phyloP scores from a whole-genome alignment of 2,113 vertebrate genomes.

The Prunella himalayana region DNA sequence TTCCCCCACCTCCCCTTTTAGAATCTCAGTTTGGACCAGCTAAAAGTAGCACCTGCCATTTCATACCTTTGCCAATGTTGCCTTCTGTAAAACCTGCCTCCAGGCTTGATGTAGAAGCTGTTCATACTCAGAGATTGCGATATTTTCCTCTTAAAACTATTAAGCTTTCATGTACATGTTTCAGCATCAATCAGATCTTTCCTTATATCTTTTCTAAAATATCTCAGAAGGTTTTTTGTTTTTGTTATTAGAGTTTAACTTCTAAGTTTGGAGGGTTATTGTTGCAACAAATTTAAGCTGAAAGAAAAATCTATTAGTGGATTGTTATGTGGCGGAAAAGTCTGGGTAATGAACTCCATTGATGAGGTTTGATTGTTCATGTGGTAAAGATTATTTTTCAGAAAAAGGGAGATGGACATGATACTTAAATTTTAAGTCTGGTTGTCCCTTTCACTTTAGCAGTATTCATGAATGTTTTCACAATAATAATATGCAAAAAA shows the following conservation, averaged over 20 bases:
- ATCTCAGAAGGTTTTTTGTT: not conserved
- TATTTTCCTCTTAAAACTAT: not conserved
- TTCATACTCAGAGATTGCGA: not conserved
- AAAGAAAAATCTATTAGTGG: not conserved
- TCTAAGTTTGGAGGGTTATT: not conserved
- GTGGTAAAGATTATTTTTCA: not conserved
- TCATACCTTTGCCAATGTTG: not conserved
- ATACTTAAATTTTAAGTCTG: not conserved
- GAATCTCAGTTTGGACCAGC: not conserved
- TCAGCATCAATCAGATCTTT: not conserved
- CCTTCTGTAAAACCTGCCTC: not conserved
- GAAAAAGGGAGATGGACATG: not conserved
- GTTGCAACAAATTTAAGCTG: not conserved
- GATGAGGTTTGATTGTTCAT: constrained; percentile 2
- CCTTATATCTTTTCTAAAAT: not conserved
- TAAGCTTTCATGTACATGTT: not conserved
- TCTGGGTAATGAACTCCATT: not conserved
- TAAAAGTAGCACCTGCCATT: not conserved
- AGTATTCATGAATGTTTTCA: constrained; percentile 11
- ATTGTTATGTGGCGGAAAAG: not conserved
- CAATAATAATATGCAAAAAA: not conserved
- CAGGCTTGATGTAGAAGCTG: not conserved
- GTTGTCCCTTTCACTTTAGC: not conserved
- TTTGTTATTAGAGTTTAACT: not conserved
- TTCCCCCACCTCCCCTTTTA: not conserved